Conservation (phyloP, 2,888 invertebrate species). For the Limnephilus rhombicus region DNA sequence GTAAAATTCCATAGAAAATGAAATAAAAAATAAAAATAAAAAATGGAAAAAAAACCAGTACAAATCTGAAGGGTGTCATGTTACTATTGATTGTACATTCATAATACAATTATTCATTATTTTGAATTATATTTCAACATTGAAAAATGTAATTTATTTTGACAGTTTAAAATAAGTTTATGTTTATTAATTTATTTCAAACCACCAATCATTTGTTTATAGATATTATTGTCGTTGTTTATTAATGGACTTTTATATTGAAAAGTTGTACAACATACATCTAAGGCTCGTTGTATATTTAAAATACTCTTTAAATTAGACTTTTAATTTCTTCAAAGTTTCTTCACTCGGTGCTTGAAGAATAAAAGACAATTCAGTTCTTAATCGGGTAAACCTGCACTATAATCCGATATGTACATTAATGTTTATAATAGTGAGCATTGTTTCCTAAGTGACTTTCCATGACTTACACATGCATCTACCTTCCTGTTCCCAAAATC, state of each 20-base stretch:
- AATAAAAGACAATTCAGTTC: neutral
- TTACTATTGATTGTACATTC: neutral
- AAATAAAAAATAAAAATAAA: neutral
- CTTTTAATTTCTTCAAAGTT: neutral
- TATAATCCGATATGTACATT: constrained; percentile 26
- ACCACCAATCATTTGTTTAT: constrained; percentile 22
- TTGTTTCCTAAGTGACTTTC: neutral
- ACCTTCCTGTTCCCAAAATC: neutral
- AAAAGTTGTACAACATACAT: constrained; percentile 27
- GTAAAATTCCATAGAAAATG: neutral
- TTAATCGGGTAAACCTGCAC: neutral
- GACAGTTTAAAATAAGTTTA: constrained; percentile 6
- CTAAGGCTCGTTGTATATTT: neutral
- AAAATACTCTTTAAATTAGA: neutral
- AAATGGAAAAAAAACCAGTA: neutral
- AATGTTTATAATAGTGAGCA: neutral
- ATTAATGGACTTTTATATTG: constrained; percentile 7
- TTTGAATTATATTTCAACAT: neutral
- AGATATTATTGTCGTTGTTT: constrained; percentile 12
- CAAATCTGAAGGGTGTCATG: neutral
- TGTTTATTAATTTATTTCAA: constrained; percentile 36
- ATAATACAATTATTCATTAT: neutral
- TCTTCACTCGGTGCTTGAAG: neutral
- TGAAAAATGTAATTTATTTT: constrained; percentile 13
- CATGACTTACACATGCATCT: neutral